Evolutionary conservation across 2,113 vertebrate species (phyloP).

Genomic region (Casuarius casuarius): DNA sequence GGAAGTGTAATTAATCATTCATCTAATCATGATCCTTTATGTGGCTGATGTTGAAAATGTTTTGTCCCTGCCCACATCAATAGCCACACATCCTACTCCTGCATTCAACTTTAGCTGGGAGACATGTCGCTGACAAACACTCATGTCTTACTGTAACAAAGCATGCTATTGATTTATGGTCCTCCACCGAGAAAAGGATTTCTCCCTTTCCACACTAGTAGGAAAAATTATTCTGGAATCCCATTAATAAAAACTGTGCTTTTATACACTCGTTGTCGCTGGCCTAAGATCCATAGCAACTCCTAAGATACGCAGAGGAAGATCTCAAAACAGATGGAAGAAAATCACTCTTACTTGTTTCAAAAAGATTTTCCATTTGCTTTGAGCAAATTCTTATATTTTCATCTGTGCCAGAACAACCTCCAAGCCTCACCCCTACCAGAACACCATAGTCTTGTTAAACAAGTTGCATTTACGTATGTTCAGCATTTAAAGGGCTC

Average conservation of each 20-base stretch:
- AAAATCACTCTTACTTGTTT: constrained; percentile 36
- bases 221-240: not conserved
- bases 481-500: constrained; percentile 24
- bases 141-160: not conserved
- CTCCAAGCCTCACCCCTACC: not conserved
- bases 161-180: not conserved
- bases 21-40: not conserved
- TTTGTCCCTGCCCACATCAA: not conserved
- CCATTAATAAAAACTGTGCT: not conserved
- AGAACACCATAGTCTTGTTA: constrained; percentile 26
- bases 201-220: not conserved
- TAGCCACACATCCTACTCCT: not conserved
- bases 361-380: constrained; percentile 33
- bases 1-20: not conserved
- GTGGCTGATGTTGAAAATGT: not conserved
- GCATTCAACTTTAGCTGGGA: not conserved
- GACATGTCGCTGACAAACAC: not conserved
- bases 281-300: not conserved
- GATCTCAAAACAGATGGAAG: not conserved
- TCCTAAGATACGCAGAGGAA: not conserved
- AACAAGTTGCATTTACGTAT: constrained; percentile 27
- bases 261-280: not conserved
- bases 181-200: not conserved
- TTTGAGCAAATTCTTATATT: constrained; percentile 29
- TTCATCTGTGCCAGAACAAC: not conserved